These are phyloP conservation scores for Drosophila anomalata DNA, from an alignment of 2,888 invertebrate species.

Conservation along the genomic window DNA sequence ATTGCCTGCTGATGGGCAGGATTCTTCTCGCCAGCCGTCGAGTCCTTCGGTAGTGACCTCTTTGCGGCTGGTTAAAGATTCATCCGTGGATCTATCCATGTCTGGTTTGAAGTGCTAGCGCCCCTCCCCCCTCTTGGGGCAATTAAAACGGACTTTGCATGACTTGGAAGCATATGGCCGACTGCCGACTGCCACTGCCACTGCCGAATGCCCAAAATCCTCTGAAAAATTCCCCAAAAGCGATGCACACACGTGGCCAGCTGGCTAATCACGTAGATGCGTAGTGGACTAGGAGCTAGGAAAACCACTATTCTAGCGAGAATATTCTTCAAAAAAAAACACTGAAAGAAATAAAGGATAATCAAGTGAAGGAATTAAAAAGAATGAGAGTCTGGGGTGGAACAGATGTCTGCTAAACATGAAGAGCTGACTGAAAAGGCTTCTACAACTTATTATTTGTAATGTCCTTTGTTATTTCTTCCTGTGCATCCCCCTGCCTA, in stretches of 20 bases:
- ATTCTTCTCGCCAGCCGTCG: background rate
- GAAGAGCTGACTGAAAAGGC: too few species aligned
- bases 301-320: constrained; percentile 10
- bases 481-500: background rate
- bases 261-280: constrained; percentile 79
- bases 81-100: constrained; percentile 24
- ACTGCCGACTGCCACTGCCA: background rate
- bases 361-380: background rate
- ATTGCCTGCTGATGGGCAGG: background rate
- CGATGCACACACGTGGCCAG: constrained; percentile 68
- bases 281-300: constrained; percentile 52
- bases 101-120: constrained; percentile 21
- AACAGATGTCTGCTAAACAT: too few species aligned
- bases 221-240: constrained; percentile 22
- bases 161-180: constrained; percentile 67
- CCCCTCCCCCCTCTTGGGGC: constrained; percentile 24
- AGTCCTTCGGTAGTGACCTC: background rate
- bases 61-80: constrained; percentile 37
- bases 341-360: background rate
- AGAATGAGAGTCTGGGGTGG: too few species aligned
- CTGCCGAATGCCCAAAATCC: constrained; percentile 20
- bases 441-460: too few species aligned
- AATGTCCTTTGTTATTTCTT: background rate
- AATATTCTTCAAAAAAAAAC: background rate
- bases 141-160: constrained; percentile 72